Evolutionary conservation across 2,113 vertebrate genomes (phyloP).

Genomic region (Nibea coibor): DNA sequence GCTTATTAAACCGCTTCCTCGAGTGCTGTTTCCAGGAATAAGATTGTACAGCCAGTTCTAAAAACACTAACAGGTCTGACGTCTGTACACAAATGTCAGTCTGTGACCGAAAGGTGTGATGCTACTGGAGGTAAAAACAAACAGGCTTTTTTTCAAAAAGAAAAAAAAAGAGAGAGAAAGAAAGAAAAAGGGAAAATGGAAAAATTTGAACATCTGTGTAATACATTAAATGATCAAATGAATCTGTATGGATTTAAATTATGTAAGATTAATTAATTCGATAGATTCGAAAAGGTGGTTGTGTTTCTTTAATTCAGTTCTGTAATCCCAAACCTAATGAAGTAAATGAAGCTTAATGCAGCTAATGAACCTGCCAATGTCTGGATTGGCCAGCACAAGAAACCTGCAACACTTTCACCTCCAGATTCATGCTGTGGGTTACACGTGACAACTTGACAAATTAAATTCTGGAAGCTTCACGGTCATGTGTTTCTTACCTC

Average conservation of each 20-base stretch:
- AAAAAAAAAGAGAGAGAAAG: not conserved
- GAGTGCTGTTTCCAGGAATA: slow-evolving; percentile 72
- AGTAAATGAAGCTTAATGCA: not conserved
- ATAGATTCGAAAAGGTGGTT: not conserved
- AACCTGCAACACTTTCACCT: not conserved
- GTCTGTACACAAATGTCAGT: slow-evolving; percentile 48
- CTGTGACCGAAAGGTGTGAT: slow-evolving; percentile 47
- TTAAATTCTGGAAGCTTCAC: not conserved
- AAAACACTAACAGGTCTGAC: slow-evolving; percentile 62
- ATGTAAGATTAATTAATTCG: too few relatives aligned
- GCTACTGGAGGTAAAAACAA: slow-evolving; percentile 44
- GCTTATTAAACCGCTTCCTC: slow-evolving; percentile 68
- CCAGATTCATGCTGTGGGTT: not conserved
- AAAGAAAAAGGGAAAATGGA: not conserved
- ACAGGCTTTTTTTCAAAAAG: slow-evolving; percentile 17
- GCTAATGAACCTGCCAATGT: slow-evolving; percentile 2
- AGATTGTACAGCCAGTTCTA: slow-evolving; percentile 49
- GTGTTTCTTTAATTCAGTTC: not conserved
- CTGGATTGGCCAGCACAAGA: not conserved
- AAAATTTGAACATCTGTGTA: too few relatives aligned
- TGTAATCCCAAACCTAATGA: not conserved
- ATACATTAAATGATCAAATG: not conserved
- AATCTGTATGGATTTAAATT: too few relatives aligned
- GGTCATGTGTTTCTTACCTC: slow-evolving; percentile 86
- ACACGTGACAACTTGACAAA: not conserved